Evolutionary conservation across 2,113 vertebrate species (phyloP).

Genomic region (Phylloscopus whistleri): DNA sequence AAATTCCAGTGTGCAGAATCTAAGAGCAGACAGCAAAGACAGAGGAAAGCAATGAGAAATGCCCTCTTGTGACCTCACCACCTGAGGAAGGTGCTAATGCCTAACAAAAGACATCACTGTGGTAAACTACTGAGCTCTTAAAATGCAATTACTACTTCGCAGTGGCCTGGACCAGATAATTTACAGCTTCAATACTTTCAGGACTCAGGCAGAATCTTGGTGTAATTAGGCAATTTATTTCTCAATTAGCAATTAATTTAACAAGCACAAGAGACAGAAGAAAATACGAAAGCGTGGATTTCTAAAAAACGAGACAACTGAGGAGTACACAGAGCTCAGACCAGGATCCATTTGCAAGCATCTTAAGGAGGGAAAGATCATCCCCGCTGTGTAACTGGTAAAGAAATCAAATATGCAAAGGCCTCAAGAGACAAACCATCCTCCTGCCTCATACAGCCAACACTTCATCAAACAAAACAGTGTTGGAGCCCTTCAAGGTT

Average conservation of each 20-base stretch:
- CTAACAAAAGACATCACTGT: neutral
- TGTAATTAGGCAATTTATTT: neutral
- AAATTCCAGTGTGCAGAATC: neutral
- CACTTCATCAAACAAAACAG: neutral
- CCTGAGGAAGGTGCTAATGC: constrained; percentile 33
- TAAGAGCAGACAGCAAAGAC: neutral
- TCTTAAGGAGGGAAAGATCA: neutral
- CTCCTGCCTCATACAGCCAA: neutral
- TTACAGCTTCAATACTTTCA: constrained; percentile 15
- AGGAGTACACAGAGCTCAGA: neutral
- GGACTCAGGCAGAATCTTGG: neutral
- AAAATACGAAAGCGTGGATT: neutral
- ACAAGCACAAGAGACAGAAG: neutral
- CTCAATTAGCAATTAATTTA: neutral
- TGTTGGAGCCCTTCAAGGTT: neutral
- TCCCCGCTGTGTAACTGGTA: neutral
- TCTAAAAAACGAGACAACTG: neutral
- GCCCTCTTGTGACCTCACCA: neutral
- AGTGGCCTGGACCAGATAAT: constrained; percentile 16
- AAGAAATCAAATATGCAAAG: neutral
- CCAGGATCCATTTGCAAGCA: neutral
- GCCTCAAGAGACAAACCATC: neutral
- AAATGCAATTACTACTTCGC: constrained; percentile 61
- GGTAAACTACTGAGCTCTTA: constrained; percentile 54
- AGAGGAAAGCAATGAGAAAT: neutral